phyloP scores from a whole-genome alignment of 2,113 vertebrate genomes.

The Thamnaconus septentrionalis region DNA sequence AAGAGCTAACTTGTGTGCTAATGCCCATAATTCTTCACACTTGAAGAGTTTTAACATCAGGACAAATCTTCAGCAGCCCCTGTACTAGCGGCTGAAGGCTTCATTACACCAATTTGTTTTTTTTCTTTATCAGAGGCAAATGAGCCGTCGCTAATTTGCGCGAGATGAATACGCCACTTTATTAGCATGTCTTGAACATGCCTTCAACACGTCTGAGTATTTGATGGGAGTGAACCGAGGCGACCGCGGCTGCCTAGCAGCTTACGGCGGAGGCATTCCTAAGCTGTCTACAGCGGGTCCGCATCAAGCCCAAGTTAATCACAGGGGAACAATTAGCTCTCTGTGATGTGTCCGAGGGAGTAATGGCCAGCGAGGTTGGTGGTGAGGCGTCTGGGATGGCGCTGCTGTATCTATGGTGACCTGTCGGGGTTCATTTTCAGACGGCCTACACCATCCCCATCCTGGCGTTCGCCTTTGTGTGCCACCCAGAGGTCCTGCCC shows the following conservation, averaged over 20 bases:
- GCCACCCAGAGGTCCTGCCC: slow-evolving; percentile 97
- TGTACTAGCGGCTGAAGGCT: too few species aligned
- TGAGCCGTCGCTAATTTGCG: too few species aligned
- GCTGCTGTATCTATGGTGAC: slow-evolving; percentile 75
- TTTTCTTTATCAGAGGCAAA: too few species aligned
- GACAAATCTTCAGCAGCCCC: not conserved
- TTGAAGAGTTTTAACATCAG: slow-evolving; percentile 4
- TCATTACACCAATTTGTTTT: too few species aligned
- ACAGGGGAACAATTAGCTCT: slow-evolving; percentile 69
- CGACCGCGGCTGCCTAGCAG: slow-evolving; percentile 32
- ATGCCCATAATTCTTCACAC: slow-evolving; percentile 2
- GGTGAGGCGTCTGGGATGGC: slow-evolving; percentile 60
- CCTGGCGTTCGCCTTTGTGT: slow-evolving; percentile 98
- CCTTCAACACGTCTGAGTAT: too few species aligned
- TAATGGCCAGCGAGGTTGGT: slow-evolving; percentile 63
- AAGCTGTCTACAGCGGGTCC: slow-evolving; percentile 51
- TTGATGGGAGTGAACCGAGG: too few species aligned
- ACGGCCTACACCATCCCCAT: slow-evolving; percentile 98
- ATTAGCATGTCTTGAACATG: too few species aligned
- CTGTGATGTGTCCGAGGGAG: slow-evolving; percentile 60
- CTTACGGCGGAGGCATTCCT: slow-evolving; percentile 51
- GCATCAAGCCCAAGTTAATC: slow-evolving; percentile 66
- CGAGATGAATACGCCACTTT: too few species aligned
- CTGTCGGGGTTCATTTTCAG: slow-evolving; percentile 78
- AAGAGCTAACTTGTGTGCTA: slow-evolving; percentile 35